These are phyloP conservation scores for Xenops minutus DNA, from an alignment of 2,797 vertebrate genomes.

Conservation along the genomic window DNA sequence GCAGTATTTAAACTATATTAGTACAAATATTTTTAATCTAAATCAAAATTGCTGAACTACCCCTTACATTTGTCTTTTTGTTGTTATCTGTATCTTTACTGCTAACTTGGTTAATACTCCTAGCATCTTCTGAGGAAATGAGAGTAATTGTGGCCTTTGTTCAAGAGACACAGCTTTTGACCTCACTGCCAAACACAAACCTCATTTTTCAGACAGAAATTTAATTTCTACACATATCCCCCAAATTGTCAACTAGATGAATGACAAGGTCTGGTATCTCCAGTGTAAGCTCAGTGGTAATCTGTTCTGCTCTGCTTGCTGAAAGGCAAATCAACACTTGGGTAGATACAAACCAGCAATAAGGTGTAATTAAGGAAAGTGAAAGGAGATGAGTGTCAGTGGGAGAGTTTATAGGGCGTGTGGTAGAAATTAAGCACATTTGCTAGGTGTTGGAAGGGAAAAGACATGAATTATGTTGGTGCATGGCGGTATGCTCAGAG, in stretches of 20 bases:
- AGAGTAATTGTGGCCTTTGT: background rate
- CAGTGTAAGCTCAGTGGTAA: background rate
- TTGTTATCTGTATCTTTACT: background rate
- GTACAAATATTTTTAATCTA: background rate
- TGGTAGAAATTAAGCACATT: background rate
- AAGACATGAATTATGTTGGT: background rate
- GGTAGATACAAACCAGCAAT: background rate
- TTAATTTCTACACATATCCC: background rate
- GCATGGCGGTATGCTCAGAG: background rate
- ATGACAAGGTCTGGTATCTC: background rate
- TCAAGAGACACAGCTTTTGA: background rate
- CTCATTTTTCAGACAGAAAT: background rate
- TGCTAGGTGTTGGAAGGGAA: background rate
- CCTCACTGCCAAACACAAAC: background rate
- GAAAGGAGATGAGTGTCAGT: constrained; percentile 45
- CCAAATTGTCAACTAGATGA: background rate
- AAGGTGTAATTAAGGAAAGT: constrained; percentile 52
- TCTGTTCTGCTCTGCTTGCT: background rate
- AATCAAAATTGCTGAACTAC: background rate
- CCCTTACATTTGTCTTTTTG: background rate
- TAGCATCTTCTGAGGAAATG: background rate
- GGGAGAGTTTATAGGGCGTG: constrained; percentile 1
- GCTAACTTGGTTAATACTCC: background rate
- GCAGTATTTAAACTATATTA: background rate
- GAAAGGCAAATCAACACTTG: constrained; percentile 28